Evolutionary conservation across 2,797 vertebrate genomes (phyloP), one percentile per base, ranked within the genome.

Genomic region (Myoxocephalus aenaeus): DNA sequence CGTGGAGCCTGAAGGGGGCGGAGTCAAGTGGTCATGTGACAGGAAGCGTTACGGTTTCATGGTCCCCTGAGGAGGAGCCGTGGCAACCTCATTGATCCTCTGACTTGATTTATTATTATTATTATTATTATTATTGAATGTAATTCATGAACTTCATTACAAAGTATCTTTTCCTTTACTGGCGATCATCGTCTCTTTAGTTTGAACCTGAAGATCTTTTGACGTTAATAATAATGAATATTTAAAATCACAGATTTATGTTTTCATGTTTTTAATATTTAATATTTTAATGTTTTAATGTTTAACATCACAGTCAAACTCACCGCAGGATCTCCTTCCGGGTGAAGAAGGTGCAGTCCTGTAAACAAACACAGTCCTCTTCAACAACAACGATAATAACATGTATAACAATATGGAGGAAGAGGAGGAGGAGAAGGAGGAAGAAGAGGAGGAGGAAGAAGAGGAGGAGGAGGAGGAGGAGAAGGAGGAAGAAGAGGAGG

Each of bases 301-400:
- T 27, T 27, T 27, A 1, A 27, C 1, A 27, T 4, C 13, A 3
- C 12, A 7, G 9, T 9, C 22, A 2, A 70, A 95, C 96, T 97
- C 90, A 98, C 97, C 96, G 92, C 87, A 97, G 96, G 81, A 98
- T 97, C 89, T 97, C 96, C 86, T 98, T 98, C 72, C 97, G 93
- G 50, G 97, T 97, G 92, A 98, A 98, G 92, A 97, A 98, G 0
- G 95, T 96, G 80, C 97, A 98, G 86, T 98, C 97, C 96, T 97
- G 94, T 36, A 63, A 87, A 91, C 70, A 90, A 4, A 82, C 40
- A 69, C n/a, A 59, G 20, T 12, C 57, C 18, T 27, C 34, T 61
- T 11, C 20, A 38, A 20, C 14, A 48, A 48, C 17, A 48, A 48
- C 5, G 20, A 48, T 3, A 48, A 48, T 10, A 1, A 48, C 2